Base-by-base conservation (phyloP, 2,888 invertebrate species). In the Ochlodes sylvanus region DNA sequence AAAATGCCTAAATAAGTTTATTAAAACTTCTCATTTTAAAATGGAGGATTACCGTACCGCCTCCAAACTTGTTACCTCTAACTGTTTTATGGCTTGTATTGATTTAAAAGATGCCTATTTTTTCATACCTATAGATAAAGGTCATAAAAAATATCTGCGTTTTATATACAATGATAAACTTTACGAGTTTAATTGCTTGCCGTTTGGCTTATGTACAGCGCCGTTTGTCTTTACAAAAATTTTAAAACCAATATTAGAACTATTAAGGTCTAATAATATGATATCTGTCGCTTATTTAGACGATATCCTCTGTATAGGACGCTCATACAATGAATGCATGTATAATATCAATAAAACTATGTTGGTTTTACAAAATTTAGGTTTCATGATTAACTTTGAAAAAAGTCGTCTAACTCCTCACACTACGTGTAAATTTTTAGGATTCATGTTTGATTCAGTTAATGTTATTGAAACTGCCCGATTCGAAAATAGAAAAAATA, bases 181-280 rank as follows among this genome's bases (percentile, higher is more conserved):
- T 1, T 76, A 71, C 19, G 70, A 75, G 57, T 76, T 76, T 61
- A 72, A 72, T 34, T 69, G 64, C 21, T 15, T 76, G 19, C 73
- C 73, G 0, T 75, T 73, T 54, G 73, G 73, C 5, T 42, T 76
- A 19, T 69, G 62, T 42, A 69, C 73, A 0, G 72, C 74, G 9
- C 74, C 74, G 0, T 71, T 44, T 15, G 70, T 73, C 6, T 76
- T 74, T 14, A 52, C 52, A 9, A 52, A 52, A 14, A 15, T 52
- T 1, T 17, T 52, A 10, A 52, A 52, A 52, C 73, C 73, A 10
- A 68, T 75, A 4, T 54, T 73, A 12, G 52, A 72, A 42, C 62
- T 12, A 0, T 6, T 57, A 9, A 32, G 57, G 17, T 5, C 19
- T 12, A 9, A 38, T 14, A 1, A 17, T 7, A 15, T 27, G 0